phyloP scores from a whole-genome alignment of 2,888 invertebrate genomes.

The Drosophila cognata region DNA sequence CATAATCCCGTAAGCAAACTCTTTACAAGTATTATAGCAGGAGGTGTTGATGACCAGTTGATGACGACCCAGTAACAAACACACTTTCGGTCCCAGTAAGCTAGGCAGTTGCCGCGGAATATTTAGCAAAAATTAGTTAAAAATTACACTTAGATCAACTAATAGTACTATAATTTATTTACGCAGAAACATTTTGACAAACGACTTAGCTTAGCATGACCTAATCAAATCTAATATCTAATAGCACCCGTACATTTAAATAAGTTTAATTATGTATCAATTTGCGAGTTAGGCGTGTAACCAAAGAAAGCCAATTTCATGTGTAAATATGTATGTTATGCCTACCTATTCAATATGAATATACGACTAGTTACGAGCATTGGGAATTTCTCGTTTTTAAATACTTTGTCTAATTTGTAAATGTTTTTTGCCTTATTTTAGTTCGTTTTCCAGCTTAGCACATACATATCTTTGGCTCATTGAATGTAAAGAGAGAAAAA shows the following conservation, averaged over 20 bases:
- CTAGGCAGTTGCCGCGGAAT: conserved; percentile 41
- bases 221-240: conserved; percentile 28
- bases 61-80: conserved; percentile 33
- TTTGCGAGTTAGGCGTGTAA: conserved; percentile 43
- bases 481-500: conserved; percentile 19
- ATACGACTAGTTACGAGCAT: conserved; percentile 17
- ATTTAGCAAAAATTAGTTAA: conserved; percentile 51
- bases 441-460: conserved; percentile 54
- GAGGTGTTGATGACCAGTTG: conserved; percentile 37
- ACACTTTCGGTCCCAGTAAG: conserved; percentile 44
- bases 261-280: conserved; percentile 42
- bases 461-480: conserved; percentile 51
- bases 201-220: conserved; percentile 35
- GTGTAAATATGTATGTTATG: conserved; percentile 54
- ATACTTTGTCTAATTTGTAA: conserved; percentile 29
- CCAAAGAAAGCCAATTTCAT: conserved; percentile 55
- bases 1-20: conserved; percentile 42
- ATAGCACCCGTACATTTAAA: conserved; percentile 29
- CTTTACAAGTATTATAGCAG: conserved; percentile 60
- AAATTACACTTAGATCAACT: conserved; percentile 45
- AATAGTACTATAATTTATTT: conserved; percentile 43
- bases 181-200: conserved; percentile 26
- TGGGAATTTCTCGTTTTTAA: conserved; percentile 26
- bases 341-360: conserved; percentile 12
- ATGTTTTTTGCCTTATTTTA: conserved; percentile 55